Percentiles rank a stretch among this genome's conserved stretches.
These are phyloP conservation scores for Syngnathus rostellatus DNA, from an alignment of 2,797 vertebrate genomes.

Conservation along the genomic window DNA sequence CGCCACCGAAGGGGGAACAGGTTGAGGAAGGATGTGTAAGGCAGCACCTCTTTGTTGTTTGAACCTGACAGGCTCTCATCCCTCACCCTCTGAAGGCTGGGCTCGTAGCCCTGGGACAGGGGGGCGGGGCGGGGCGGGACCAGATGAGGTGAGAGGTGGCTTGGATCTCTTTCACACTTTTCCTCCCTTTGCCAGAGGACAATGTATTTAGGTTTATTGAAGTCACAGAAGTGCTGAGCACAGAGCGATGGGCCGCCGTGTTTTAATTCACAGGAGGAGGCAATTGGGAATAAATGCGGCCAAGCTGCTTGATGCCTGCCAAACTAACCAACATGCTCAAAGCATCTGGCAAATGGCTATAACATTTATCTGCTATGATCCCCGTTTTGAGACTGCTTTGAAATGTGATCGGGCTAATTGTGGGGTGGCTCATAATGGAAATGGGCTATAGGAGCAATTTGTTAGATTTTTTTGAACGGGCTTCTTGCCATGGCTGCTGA, in stretches of 20 bases:
- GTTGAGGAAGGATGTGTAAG: slow-evolving; percentile 61
- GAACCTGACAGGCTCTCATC: slow-evolving; percentile 63
- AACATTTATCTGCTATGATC: slow-evolving; percentile 43
- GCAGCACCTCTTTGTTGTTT: slow-evolving; percentile 68
- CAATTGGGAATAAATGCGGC: slow-evolving; percentile 49
- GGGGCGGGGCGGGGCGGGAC: slow-evolving; percentile 18
- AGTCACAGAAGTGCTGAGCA: slow-evolving; percentile 68
- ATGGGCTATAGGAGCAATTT: background rate
- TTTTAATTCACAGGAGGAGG: slow-evolving; percentile 44
- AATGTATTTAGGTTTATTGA: slow-evolving; percentile 57
- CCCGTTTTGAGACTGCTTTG: slow-evolving; percentile 34
- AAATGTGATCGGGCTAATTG: background rate
- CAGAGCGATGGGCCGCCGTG: slow-evolving; percentile 52
- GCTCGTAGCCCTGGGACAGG: slow-evolving; percentile 52
- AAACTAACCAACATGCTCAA: slow-evolving; percentile 47
- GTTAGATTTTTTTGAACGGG: background rate
- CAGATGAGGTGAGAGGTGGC: slow-evolving; percentile 63
- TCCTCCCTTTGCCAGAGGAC: slow-evolving; percentile 42
- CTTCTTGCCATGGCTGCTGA: too few species aligned
- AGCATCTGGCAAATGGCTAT: slow-evolving; percentile 46
- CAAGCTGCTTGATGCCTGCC: slow-evolving; percentile 53
- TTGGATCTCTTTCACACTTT: slow-evolving; percentile 49
- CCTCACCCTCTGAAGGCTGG: slow-evolving; percentile 55
- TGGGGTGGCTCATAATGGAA: background rate
- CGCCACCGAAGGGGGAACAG: slow-evolving; percentile 59